phyloP scores from a whole-genome alignment of 1,140 invertebrate genomes.

The Galendromus occidentalis region DNA sequence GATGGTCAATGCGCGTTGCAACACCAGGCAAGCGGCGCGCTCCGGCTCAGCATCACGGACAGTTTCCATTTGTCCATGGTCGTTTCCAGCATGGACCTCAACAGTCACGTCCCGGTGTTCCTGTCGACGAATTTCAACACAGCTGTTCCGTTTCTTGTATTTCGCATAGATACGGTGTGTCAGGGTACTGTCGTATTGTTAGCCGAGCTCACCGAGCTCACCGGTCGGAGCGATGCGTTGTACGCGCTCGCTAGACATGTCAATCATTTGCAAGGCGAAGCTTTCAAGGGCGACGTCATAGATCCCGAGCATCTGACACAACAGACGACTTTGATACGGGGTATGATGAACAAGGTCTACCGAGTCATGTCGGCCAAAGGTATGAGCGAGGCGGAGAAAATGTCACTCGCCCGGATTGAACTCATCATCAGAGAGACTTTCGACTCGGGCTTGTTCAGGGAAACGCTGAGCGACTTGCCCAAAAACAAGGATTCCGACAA shows the following conservation, averaged over 20 bases:
- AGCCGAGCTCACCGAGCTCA: slow-evolving; percentile 1
- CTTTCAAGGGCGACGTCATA: not conserved
- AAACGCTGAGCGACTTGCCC: not conserved
- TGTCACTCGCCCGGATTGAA: not conserved
- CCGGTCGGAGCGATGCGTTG: not conserved
- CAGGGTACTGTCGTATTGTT: not conserved
- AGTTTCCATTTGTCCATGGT: slow-evolving; percentile 1
- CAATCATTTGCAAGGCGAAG: slow-evolving; percentile 1
- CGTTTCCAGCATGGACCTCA: not conserved
- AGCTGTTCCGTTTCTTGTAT: not conserved
- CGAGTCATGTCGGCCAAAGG: not conserved
- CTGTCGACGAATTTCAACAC: slow-evolving; percentile 9
- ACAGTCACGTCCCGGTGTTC: not conserved
- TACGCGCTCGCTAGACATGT: not conserved
- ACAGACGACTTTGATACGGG: not conserved
- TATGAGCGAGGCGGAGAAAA: not conserved
- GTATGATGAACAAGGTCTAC: slow-evolving; percentile 5
- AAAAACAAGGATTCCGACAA: slow-evolving; percentile 7
- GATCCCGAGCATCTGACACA: not conserved
- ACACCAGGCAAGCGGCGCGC: not conserved
- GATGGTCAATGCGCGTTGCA: not conserved
- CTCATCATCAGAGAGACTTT: slow-evolving; percentile 1
- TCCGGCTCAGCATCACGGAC: slow-evolving; percentile 1
- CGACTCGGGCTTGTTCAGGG: not conserved
- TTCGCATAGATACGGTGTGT: not conserved